A percentile compares a stretch with the other conserved stretches of the same genome.
phyloP scores from a whole-genome alignment of 2,888 invertebrate genomes.

The Trileptium ribeirensis region DNA sequence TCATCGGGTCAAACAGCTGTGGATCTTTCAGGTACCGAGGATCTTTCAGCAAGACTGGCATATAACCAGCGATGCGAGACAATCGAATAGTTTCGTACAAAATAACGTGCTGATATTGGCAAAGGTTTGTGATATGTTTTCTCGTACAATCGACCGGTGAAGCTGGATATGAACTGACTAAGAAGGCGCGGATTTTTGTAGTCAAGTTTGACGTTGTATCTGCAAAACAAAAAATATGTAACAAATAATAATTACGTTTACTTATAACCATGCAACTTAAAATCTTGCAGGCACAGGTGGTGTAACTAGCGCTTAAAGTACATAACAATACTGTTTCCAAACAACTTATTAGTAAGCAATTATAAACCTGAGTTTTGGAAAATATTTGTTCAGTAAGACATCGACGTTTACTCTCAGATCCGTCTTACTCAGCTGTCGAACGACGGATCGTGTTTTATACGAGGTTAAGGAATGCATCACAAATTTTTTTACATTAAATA shows the following conservation, averaged over 20 bases:
- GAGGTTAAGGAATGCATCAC: too few relatives aligned
- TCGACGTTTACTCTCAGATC: too few relatives aligned
- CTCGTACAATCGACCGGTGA: slow-evolving; percentile 84
- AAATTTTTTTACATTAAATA: too few relatives aligned
- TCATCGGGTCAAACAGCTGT: slow-evolving; percentile 77
- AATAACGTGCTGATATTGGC: slow-evolving; percentile 15
- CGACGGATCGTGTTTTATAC: too few relatives aligned
- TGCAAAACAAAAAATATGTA: slow-evolving; percentile 77
- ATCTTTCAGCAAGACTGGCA: slow-evolving; percentile 75
- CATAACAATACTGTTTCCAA: too few relatives aligned
- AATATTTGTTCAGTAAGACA: too few relatives aligned
- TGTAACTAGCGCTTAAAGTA: too few relatives aligned
- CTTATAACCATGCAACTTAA: neutral
- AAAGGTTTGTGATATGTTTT: slow-evolving; percentile 76
- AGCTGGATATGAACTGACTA: slow-evolving; percentile 90
- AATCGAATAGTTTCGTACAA: slow-evolving; percentile 36
- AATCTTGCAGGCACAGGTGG: too few relatives aligned
- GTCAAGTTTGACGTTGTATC: slow-evolving; percentile 59
- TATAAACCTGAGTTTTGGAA: too few relatives aligned
- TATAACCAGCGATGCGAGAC: slow-evolving; percentile 59
- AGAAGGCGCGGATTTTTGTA: slow-evolving; percentile 71
- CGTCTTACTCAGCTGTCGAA: too few relatives aligned
- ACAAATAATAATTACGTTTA: neutral
- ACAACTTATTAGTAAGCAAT: too few relatives aligned
- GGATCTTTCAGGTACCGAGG: slow-evolving; percentile 75